Evolutionary conservation across 2,888 invertebrate species (phyloP), one percentile per base, ranked within the genome.

Genomic region (Rotaria macrura): DNA sequence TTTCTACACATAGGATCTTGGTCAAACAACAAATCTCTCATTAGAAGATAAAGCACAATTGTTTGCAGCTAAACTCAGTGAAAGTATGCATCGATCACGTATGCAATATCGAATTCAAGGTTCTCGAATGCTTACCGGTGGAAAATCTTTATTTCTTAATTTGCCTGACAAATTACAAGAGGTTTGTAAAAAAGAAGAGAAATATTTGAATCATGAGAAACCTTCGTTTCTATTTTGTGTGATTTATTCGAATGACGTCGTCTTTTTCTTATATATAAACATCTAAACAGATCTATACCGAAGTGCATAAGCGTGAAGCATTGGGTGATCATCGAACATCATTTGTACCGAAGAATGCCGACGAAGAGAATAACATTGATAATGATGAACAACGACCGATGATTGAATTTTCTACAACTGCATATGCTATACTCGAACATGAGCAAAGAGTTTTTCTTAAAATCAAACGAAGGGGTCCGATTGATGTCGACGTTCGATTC

Each of bases 101-200:
- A 91, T 92, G 87, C 93, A 93, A 92, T 93, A 93, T 89, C 91
- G 93, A 25, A 93, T 93, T 87, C 92, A 92, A 85, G 93, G 92
- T 43, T 14, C 79, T 9, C 40, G 79, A 40, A 79, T 79, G 79
- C n/a, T 93, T 87, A 91, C 92, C 5, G 93, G 93, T n/a, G 91
- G 92, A 47, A 89, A 90, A 85, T 90, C 57, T 25, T 84, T 84
- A 47, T 84, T 74, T 47, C 55, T 86, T 38, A 84, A 84, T 55
- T 43, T 86, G 9, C 86, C 86, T 5, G 79, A 79, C 7, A 79
- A 79, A 79, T n/a, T 79, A 6, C 79, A 79, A 79, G 79, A 79
- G 79, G 79, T 79, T 65, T 34, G 65, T 65, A 65, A 65, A 34
- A n/a, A n/a, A n/a, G n/a, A n/a, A n/a, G n/a, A n/a, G n/a, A n/a